Evolutionary conservation across 1,140 invertebrate species (phyloP).

Genomic region (Drosophila melanogaster): DNA sequence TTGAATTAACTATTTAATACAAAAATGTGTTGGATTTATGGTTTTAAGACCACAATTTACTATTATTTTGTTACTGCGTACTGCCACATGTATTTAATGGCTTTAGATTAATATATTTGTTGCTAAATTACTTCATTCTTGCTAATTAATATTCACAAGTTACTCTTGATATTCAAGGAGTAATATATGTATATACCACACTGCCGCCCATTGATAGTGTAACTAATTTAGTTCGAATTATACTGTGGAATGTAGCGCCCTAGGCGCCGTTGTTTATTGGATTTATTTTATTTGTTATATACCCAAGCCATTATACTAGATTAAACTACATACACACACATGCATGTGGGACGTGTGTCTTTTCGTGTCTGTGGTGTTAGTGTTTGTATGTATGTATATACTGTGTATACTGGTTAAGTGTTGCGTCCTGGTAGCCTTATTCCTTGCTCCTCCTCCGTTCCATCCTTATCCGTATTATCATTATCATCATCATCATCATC

Average conservation of each 20-base stretch:
- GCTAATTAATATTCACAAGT: no score
- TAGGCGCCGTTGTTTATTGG: constrained; percentile 18
- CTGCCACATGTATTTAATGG: no score
- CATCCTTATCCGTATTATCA: not conserved
- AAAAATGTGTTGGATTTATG: no score
- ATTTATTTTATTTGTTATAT: constrained; percentile 45
- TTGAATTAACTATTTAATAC: no score
- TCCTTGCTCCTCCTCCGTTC: not conserved
- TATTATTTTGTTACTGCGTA: no score
- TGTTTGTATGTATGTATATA: not conserved
- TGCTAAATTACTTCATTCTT: no score
- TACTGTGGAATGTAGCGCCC: constrained; percentile 21
- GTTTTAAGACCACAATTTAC: no score
- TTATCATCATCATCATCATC: not conserved
- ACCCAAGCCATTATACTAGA: constrained; percentile 49
- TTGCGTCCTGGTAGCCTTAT: constrained; percentile 12
- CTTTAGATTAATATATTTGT: no score
- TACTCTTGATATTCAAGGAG: no score
- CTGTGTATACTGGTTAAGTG: constrained; percentile 47
- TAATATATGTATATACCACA: not conserved
- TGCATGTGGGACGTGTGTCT: constrained; percentile 28
- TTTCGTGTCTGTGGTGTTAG: constrained; percentile 9
- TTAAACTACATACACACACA: constrained; percentile 43
- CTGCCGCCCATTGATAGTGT: not conserved
- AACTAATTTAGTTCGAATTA: not conserved